Conservation (phyloP, 64 coral and sea anemone genomes). For the Trachythela sp. region DNA sequence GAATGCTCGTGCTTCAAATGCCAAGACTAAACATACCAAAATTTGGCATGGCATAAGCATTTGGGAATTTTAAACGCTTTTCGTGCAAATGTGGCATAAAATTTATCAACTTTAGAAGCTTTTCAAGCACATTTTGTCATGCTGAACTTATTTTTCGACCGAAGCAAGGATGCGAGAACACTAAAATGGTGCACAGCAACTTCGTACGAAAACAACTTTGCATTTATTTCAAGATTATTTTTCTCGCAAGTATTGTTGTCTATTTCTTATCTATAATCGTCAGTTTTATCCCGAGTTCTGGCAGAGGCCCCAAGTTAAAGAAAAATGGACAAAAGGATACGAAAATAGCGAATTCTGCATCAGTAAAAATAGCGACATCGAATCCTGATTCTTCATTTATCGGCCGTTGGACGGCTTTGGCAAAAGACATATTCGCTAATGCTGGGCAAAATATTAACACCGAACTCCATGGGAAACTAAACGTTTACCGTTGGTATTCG, state of each 20-base stretch:
- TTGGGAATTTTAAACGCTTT: no score
- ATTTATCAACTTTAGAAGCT: no score
- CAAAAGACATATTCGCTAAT: neutral
- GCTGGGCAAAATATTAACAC: neutral
- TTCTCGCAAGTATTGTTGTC: neutral
- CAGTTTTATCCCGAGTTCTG: neutral
- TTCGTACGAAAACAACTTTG: neutral
- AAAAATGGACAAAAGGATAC: neutral
- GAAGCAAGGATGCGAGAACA: no score
- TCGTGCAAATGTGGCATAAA: no score
- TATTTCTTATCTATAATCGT: neutral
- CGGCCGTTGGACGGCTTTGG: neutral
- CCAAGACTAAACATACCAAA: no score
- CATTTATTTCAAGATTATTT: neutral
- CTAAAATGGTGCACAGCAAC: neutral
- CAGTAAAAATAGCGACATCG: no score
- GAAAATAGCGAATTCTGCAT: neutral
- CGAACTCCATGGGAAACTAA: neutral
- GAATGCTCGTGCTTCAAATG: no score
- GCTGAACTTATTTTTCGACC: no score
- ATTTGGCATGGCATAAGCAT: no score
- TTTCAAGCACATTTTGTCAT: no score
- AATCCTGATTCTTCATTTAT: neutral
- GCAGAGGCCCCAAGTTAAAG: neutral
- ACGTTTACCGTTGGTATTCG: neutral